Evolutionary conservation across 2,888 invertebrate genomes (phyloP).

Genomic region (Scaptomyza caliginosa): DNA sequence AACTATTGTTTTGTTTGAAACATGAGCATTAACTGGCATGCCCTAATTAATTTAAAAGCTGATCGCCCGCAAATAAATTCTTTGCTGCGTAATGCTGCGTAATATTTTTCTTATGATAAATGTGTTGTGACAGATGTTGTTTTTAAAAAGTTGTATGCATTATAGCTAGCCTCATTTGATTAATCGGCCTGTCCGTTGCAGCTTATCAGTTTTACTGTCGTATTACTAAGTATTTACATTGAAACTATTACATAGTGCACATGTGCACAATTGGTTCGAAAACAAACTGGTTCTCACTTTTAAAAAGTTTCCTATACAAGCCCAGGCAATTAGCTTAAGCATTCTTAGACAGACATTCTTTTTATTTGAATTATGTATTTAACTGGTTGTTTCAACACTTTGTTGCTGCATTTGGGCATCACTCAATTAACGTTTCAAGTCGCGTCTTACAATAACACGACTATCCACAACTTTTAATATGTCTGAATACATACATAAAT

Average conservation of each 20-base stretch:
- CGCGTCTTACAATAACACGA: slow-evolving; percentile 18
- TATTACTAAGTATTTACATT: background rate
- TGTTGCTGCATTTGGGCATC: background rate
- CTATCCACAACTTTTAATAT: background rate
- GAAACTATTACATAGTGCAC: background rate
- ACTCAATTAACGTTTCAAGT: slow-evolving; percentile 40
- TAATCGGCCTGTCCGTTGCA: background rate
- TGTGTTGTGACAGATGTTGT: background rate
- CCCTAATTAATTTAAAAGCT: slow-evolving; percentile 29
- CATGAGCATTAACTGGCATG: slow-evolving; percentile 16
- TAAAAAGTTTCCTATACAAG: background rate
- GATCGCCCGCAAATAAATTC: slow-evolving; percentile 1
- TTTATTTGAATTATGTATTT: background rate
- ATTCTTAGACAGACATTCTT: background rate
- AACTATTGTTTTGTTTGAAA: slow-evolving; percentile 7
- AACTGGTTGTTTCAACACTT: slow-evolving; percentile 11
- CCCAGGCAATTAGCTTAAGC: background rate
- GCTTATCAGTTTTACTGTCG: slow-evolving; percentile 46
- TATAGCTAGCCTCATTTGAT: background rate
- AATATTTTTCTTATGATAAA: background rate
- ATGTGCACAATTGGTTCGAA: slow-evolving; percentile 14
- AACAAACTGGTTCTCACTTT: slow-evolving; percentile 1
- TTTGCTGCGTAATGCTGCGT: slow-evolving; percentile 1
- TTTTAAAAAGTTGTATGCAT: background rate
- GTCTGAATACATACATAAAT: background rate